Conservation (phyloP, 2,888 invertebrate genomes). For the Cerastis rubricosa region DNA sequence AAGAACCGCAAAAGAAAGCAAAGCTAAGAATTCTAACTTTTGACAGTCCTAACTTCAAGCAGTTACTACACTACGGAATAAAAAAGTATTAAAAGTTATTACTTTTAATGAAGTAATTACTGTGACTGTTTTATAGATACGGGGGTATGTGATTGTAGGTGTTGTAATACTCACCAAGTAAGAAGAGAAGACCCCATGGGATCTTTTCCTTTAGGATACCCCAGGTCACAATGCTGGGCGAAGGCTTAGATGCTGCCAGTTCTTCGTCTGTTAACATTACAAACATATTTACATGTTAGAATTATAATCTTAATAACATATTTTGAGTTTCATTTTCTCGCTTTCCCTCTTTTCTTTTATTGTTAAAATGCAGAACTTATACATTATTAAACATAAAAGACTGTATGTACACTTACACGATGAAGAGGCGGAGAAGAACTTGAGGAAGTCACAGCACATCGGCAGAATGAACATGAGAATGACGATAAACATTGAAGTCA, state of each 20-base stretch:
- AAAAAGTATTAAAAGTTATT: too few relatives aligned
- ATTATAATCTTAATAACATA: not conserved
- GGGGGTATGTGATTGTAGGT: not conserved
- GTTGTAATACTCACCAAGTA: conserved; percentile 91
- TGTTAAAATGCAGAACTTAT: not conserved
- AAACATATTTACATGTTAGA: not conserved
- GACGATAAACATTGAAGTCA: conserved; percentile 95
- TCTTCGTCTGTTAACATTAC: conserved; percentile 84
- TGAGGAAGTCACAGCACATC: conserved; percentile 93
- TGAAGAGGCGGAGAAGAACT: conserved; percentile 90
- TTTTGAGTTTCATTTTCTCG: not conserved
- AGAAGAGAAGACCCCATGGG: conserved; percentile 97
- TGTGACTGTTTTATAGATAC: too few relatives aligned
- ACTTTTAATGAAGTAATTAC: too few relatives aligned
- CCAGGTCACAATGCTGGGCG: conserved; percentile 95
- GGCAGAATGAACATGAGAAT: conserved; percentile 96
- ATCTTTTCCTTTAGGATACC: conserved; percentile 95
- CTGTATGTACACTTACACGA: conserved; percentile 80
- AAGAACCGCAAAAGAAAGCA: too few relatives aligned
- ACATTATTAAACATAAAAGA: not conserved
- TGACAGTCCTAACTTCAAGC: too few relatives aligned
- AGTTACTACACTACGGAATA: too few relatives aligned
- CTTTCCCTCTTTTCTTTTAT: not conserved
- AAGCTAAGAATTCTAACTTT: too few relatives aligned
- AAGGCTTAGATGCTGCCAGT: conserved; percentile 91